A percentile compares a stretch with the other conserved stretches of the same genome.
Conservation (phyloP, 2,888 invertebrate species). For the Machimus rusticus region DNA sequence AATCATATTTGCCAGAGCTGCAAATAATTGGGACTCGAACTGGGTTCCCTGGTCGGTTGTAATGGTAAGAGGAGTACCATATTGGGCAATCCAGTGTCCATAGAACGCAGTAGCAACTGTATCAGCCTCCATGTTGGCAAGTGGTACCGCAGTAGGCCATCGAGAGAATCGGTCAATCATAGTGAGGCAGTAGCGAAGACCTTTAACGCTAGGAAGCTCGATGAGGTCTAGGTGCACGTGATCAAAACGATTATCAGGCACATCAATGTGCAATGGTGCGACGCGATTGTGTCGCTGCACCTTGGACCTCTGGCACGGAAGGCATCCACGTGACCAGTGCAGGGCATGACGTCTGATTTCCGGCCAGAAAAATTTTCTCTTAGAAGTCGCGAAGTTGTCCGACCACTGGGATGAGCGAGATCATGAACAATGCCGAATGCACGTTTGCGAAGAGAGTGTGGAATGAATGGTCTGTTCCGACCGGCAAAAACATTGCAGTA, state of each 20-base stretch:
- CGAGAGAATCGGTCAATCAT: background rate
- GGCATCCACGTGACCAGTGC: conserved; percentile 2
- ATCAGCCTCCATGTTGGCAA: conserved; percentile 32
- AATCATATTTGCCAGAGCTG: background rate
- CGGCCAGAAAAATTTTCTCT: conserved; percentile 25
- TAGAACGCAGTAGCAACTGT: conserved; percentile 46
- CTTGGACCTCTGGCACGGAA: conserved; percentile 34
- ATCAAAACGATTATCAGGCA: conserved; percentile 38
- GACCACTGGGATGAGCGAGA: background rate
- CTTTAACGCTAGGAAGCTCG: background rate
- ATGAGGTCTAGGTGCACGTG: background rate
- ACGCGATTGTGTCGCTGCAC: conserved; percentile 20
- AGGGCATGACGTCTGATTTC: background rate
- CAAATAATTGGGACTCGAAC: conserved; percentile 33
- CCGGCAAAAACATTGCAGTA: background rate
- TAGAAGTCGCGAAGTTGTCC: background rate
- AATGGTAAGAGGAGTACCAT: conserved; percentile 35
- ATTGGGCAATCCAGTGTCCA: conserved; percentile 23
- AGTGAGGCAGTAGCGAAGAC: background rate
- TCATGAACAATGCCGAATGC: no score
- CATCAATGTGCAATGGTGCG: background rate
- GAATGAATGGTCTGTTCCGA: background rate
- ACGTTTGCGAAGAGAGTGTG: background rate
- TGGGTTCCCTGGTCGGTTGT: conserved; percentile 41
- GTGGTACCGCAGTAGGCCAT: conserved; percentile 41